Evolutionary conservation across 2,113 vertebrate genomes (phyloP).

Genomic region (Carollia perspicillata): DNA sequence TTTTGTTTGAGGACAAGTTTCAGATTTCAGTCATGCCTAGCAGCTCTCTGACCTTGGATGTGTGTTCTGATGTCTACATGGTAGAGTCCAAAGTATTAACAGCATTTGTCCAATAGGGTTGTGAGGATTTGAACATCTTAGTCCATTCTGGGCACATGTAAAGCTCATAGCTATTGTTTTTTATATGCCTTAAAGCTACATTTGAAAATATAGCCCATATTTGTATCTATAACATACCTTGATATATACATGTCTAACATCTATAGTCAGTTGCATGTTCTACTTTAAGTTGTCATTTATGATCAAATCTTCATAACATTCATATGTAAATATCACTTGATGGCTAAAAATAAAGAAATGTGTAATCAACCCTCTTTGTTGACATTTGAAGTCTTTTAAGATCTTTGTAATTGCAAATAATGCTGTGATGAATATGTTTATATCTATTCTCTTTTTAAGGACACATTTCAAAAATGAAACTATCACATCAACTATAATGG

Average conservation of each 20-base stretch:
- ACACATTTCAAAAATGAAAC: conserved; percentile 25
- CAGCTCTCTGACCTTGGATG: background rate
- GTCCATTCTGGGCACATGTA: background rate
- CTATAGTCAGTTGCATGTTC: background rate
- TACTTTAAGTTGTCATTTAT: conserved; percentile 17
- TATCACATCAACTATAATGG: conserved; percentile 43
- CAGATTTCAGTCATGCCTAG: background rate
- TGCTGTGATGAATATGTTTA: conserved; percentile 54
- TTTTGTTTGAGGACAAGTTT: background rate
- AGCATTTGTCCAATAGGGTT: background rate
- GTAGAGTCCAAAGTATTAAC: background rate
- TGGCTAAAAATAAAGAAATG: conserved; percentile 52
- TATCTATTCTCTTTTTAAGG: conserved; percentile 35
- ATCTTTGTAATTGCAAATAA: conserved; percentile 63
- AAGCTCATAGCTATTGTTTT: background rate
- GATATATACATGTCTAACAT: background rate
- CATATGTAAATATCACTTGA: conserved; percentile 44
- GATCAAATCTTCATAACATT: conserved; percentile 25
- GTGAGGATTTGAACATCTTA: background rate
- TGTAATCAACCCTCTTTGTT: conserved; percentile 63
- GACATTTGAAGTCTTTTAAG: conserved; percentile 65
- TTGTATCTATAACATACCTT: background rate
- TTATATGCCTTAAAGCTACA: background rate
- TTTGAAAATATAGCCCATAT: background rate
- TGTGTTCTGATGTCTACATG: background rate